Evolutionary conservation across 2,797 vertebrate genomes (phyloP).

Genomic region (Malurus leucopterus): DNA sequence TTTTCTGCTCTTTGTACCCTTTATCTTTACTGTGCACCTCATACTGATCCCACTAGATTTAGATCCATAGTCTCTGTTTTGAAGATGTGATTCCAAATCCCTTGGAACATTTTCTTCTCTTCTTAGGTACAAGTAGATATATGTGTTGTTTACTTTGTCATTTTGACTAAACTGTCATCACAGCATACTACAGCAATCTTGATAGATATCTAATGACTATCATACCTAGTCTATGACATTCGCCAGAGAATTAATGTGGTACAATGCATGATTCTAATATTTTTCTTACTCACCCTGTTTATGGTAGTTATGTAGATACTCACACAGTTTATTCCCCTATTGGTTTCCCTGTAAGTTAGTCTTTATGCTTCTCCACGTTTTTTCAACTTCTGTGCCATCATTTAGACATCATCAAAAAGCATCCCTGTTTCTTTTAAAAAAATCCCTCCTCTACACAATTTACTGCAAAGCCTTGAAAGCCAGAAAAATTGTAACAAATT

Average conservation of each 20-base stretch:
- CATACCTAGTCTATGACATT: neutral
- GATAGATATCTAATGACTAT: neutral
- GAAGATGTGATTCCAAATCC: neutral
- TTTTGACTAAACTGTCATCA: neutral
- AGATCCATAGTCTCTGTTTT: neutral
- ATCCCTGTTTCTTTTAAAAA: neutral
- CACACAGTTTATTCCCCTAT: neutral
- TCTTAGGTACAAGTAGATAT: neutral
- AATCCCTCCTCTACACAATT: neutral
- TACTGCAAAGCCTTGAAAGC: neutral
- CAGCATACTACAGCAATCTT: neutral
- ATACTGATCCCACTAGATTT: neutral
- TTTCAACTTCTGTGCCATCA: neutral
- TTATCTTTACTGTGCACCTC: neutral
- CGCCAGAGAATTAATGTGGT: neutral
- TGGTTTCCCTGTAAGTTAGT: neutral
- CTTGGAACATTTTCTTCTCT: neutral
- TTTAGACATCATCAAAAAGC: neutral
- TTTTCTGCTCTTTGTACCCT: neutral
- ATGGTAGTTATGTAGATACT: neutral
- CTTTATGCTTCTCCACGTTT: neutral
- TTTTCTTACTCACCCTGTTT: neutral
- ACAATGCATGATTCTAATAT: neutral
- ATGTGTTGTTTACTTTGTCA: neutral
- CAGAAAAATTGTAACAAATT: neutral